Evolutionary conservation across 2,113 vertebrate genomes (phyloP).

Genomic region (Crotalus horridus): DNA sequence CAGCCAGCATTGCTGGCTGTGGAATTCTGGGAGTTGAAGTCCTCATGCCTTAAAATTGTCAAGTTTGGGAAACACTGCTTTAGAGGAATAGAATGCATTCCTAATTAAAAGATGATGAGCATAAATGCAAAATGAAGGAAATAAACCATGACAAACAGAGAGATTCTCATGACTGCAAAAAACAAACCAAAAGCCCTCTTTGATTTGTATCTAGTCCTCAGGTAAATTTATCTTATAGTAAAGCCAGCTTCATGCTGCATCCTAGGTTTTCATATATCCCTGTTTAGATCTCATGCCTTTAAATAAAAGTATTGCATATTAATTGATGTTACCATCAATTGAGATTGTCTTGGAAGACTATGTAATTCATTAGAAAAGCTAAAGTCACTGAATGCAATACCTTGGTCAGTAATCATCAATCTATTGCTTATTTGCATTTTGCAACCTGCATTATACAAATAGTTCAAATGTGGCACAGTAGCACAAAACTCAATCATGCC

Average conservation of each 20-base stretch:
- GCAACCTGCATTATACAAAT: neutral
- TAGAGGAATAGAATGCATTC: constrained; percentile 46
- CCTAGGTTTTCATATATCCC: neutral
- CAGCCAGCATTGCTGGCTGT: no score
- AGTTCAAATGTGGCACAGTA: neutral
- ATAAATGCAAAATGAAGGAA: constrained; percentile 49
- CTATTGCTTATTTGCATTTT: neutral
- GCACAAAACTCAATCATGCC: neutral
- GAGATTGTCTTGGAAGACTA: neutral
- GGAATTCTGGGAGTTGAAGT: no score
- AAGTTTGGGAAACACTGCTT: no score
- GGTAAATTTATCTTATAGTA: neutral
- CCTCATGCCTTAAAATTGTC: no score
- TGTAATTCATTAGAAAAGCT: neutral
- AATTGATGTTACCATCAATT: neutral
- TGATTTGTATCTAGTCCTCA: constrained; percentile 21
- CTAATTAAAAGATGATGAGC: constrained; percentile 39
- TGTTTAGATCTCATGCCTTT: neutral
- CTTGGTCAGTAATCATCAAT: neutral
- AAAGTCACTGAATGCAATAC: neutral
- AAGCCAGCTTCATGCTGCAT: neutral
- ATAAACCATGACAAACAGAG: constrained; percentile 45
- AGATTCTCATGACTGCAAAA: constrained; percentile 39
- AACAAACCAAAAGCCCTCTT: constrained; percentile 16
- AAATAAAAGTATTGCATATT: neutral